These are phyloP conservation scores for Pollachius pollachius DNA, from an alignment of 2,113 vertebrate genomes.

Conservation along the genomic window DNA sequence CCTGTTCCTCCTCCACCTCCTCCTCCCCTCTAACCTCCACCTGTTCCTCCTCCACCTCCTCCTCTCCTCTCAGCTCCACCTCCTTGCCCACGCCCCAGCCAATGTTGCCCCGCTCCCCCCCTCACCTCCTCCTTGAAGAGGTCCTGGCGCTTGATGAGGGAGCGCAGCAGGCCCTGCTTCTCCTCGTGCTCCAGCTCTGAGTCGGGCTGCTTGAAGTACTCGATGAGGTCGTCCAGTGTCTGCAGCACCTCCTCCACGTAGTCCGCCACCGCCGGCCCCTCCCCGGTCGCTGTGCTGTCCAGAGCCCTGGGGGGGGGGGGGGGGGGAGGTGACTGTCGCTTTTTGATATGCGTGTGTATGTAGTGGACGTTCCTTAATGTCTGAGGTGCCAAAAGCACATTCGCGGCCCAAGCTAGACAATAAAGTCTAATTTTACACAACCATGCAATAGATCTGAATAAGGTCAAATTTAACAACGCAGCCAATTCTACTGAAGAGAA, in stretches of 20 bases:
- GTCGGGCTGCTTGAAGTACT: constrained; percentile 91
- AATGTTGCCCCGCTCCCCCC: neutral
- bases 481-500: neutral
- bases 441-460: too few species aligned
- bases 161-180: constrained; percentile 91
- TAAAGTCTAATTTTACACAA: too few species aligned
- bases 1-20: neutral
- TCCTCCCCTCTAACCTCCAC: too few species aligned
- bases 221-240: constrained; percentile 91
- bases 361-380: too few species aligned
- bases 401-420: too few species aligned
- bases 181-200: constrained; percentile 89
- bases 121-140: constrained; percentile 96
- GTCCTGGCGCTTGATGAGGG: constrained; percentile 95
- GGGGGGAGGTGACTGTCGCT: too few species aligned
- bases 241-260: constrained; percentile 88
- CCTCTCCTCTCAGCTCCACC: too few species aligned
- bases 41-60: neutral
- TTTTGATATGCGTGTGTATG: too few species aligned
- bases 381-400: too few species aligned
- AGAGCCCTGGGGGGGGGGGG: constrained; percentile 58
- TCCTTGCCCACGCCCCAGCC: too few species aligned
- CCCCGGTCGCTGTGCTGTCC: constrained; percentile 72
- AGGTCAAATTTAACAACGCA: too few species aligned
- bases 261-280: constrained; percentile 73